Evolutionary conservation across 1,140 invertebrate genomes (phyloP), one percentile per base, ranked within the genome.

Genomic region (Drosophila paulistorum): DNA sequence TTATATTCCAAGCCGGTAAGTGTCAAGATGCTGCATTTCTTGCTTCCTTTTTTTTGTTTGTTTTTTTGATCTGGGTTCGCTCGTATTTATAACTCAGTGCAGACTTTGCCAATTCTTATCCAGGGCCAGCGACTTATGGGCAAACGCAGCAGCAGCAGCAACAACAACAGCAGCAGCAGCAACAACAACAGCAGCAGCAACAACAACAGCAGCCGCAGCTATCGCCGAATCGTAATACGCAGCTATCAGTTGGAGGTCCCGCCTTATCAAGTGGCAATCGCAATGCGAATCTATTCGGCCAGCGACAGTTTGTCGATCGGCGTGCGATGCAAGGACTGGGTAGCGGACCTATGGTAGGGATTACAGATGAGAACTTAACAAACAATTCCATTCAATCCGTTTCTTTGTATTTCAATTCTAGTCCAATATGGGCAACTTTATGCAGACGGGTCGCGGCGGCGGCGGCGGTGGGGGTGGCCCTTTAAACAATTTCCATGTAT

Each of bases 221-320:
- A 68, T 95, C 94, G 74, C 94, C 94, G 74, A 95, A 94, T 77
- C 91, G 91, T 37, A 91, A 82, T 90, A 81, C 84, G 39, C 91
- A 92, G 65, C 75, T 92, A 60, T 91, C 91, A 93, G 92, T 95
- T 92, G 92, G 91, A 68, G 92, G 92, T 79, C 91, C 92, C 81
- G 92, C 93, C 55, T 92, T 93, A 64, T 92, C 93, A 91, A 93
- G 93, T 73, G 93, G 93, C 48, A 93, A 93, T 65, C 91, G 94
- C 64, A 92, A 93, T 61, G 93, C 93, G 70, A 94, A 96, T 70
- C 96, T 97, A 60, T 84, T 87, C 92, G 95, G 95, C 66, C 96
- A 96, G 91, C 94, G 96, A 90, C 93, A 95, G 81, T 96, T 96
- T 91, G 94, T 95, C 42, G 96, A 97, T 90, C 94, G 96, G 92